Evolutionary conservation across 2,888 invertebrate genomes (phyloP).

Genomic region (Tipula vernalis): DNA sequence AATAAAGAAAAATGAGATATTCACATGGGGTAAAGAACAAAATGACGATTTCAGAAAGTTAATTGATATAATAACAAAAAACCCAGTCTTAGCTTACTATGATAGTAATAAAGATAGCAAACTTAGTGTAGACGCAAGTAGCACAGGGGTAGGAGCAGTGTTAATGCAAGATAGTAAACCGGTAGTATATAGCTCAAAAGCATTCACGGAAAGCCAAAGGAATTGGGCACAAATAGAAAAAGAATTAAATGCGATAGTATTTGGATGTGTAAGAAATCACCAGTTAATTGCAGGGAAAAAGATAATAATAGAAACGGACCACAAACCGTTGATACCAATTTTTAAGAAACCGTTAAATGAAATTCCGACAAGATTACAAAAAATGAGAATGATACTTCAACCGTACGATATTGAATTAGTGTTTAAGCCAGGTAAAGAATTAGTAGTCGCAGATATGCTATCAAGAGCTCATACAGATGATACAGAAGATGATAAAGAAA

Average conservation of each 20-base stretch:
- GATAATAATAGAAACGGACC: no score
- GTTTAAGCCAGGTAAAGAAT: constrained; percentile 18
- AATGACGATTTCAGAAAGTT: constrained; percentile 15
- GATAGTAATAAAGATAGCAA: neutral
- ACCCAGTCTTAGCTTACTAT: constrained; percentile 17
- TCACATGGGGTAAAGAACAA: constrained; percentile 18
- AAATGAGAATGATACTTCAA: constrained; percentile 13
- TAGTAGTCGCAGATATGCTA: constrained; percentile 18
- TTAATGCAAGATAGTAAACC: constrained; percentile 15
- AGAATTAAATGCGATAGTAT: no score
- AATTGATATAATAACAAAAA: neutral
- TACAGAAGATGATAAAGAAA: no score
- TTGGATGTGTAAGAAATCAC: no score
- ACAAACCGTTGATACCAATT: no score
- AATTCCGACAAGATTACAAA: no score
- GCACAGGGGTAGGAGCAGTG: constrained; percentile 17
- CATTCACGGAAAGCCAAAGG: constrained; percentile 17
- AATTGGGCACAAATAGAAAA: constrained; percentile 16
- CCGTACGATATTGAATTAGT: constrained; percentile 16
- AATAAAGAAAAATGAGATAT: no score
- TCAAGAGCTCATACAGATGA: no score
- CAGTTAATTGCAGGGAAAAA: no score
- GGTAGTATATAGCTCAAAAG: constrained; percentile 20
- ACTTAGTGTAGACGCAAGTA: neutral
- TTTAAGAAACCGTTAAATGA: no score